Percentiles rank a stretch among this genome's conserved stretches.
Conservation (phyloP, 2,797 vertebrate species). For the Melanotaenia pygmaea region DNA sequence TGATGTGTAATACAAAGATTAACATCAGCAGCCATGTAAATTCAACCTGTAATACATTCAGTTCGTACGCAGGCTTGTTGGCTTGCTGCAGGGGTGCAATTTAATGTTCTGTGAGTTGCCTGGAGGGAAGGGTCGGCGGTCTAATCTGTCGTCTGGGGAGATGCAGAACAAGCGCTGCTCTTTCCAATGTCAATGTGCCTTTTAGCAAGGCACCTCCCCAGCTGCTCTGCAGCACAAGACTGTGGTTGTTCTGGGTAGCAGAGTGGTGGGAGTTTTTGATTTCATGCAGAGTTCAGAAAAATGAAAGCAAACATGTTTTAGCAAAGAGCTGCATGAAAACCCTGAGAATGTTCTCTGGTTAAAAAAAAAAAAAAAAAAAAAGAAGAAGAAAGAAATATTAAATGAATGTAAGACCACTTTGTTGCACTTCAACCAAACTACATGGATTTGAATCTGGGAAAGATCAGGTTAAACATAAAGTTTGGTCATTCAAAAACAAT, state of each 20-base stretch:
- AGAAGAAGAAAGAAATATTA: too few species aligned
- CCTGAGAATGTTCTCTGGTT: background rate
- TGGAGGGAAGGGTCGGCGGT: constrained; percentile 15
- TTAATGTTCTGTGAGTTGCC: constrained; percentile 45
- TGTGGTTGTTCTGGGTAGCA: background rate
- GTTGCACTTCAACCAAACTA: background rate
- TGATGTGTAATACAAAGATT: constrained; percentile 61
- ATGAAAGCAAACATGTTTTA: constrained; percentile 10
- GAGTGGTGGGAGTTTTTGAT: background rate
- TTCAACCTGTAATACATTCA: constrained; percentile 53
- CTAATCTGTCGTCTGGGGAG: constrained; percentile 26
- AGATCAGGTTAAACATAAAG: background rate
- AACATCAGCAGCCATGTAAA: constrained; percentile 56
- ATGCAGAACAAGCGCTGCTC: constrained; percentile 18
- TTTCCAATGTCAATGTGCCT: constrained; percentile 29
- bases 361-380: too few species aligned
- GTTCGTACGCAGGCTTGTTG: constrained; percentile 19
- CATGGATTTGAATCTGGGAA: too few species aligned
- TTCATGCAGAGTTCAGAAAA: background rate
- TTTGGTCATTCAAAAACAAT: background rate
- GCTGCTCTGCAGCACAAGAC: background rate
- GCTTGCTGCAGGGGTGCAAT: constrained; percentile 31
- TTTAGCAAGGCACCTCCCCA: constrained; percentile 24
- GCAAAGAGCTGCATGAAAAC: background rate
- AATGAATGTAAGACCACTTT: background rate